phyloP scores from a whole-genome alignment of 2,888 invertebrate species.

The Archips xylosteana region DNA sequence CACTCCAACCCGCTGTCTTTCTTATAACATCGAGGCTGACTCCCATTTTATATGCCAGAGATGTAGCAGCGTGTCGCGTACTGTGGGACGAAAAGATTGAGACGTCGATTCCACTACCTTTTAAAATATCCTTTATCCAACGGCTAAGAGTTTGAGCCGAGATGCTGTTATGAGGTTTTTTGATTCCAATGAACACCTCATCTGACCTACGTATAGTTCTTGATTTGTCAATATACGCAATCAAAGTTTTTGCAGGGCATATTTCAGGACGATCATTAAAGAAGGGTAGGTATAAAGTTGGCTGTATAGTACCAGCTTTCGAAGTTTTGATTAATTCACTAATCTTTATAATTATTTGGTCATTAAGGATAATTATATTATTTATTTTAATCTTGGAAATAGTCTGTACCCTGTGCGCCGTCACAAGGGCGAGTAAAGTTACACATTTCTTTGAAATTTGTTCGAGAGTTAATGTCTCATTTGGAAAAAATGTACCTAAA shows the following conservation, averaged over 20 bases:
- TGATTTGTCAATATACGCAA: constrained; percentile 5
- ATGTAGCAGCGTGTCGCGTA: constrained; percentile 15
- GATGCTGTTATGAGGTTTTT: constrained; percentile 10
- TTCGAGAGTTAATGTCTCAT: neutral
- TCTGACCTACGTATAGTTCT: constrained; percentile 6
- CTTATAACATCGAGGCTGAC: constrained; percentile 8
- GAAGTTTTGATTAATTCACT: constrained; percentile 11
- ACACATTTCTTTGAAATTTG: constrained; percentile 1
- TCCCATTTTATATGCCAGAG: constrained; percentile 4
- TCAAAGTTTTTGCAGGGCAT: constrained; percentile 8
- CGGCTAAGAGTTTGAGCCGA: constrained; percentile 7
- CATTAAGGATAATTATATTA: constrained; percentile 1
- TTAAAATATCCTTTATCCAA: constrained; percentile 9
- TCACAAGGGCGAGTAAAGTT: no score
- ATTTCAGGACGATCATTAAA: constrained; percentile 9
- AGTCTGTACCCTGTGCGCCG: no score
- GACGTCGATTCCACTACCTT: constrained; percentile 16
- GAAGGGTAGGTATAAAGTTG: constrained; percentile 7
- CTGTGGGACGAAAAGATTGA: constrained; percentile 23
- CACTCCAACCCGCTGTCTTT: constrained; percentile 14
- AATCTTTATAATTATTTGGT: constrained; percentile 15
- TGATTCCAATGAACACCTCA: constrained; percentile 4
- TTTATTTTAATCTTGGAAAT: constrained; percentile 3
- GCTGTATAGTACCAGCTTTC: neutral
- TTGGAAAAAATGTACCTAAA: neutral